Conservation (phyloP, 2,888 invertebrate species). For the Morpho deidamia region DNA sequence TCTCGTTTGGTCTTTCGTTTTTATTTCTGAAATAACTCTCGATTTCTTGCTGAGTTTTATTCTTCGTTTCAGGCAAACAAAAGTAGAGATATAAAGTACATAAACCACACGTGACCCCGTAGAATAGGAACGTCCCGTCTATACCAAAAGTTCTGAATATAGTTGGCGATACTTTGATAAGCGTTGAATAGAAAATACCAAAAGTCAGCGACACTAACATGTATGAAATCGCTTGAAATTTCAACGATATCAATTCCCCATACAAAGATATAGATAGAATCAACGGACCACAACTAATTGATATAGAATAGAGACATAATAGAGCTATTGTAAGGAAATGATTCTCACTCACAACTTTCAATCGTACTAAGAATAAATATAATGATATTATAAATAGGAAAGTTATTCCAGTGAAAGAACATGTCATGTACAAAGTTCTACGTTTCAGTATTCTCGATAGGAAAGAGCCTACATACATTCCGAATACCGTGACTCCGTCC, state of each 20-base stretch:
- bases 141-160: conserved; percentile 40
- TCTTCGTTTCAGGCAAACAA: conserved; percentile 38
- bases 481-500: conserved; percentile 48
- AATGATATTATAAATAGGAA: conserved; percentile 44
- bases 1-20: background rate
- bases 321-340: conserved; percentile 36
- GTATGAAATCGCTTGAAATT: conserved; percentile 40
- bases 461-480: conserved; percentile 31
- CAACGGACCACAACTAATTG: conserved; percentile 51
- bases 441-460: conserved; percentile 26
- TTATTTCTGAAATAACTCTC: conserved; percentile 20
- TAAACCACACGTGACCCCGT: conserved; percentile 25
- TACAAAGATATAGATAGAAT: conserved; percentile 46
- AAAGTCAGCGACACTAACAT: conserved; percentile 34
- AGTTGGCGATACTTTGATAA: conserved; percentile 42
- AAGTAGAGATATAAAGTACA: conserved; percentile 27
- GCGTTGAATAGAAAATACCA: conserved; percentile 37
- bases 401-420: conserved; percentile 38
- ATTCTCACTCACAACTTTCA: conserved; percentile 35
- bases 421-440: conserved; percentile 39
- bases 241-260: conserved; percentile 47
- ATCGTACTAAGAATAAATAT: conserved; percentile 43
- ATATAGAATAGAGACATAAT: conserved; percentile 41
- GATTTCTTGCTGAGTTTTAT: conserved; percentile 34
- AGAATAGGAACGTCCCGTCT: conserved; percentile 42